Evolutionary conservation across 2,113 vertebrate genomes (phyloP).

Genomic region (Panthera tigris): DNA sequence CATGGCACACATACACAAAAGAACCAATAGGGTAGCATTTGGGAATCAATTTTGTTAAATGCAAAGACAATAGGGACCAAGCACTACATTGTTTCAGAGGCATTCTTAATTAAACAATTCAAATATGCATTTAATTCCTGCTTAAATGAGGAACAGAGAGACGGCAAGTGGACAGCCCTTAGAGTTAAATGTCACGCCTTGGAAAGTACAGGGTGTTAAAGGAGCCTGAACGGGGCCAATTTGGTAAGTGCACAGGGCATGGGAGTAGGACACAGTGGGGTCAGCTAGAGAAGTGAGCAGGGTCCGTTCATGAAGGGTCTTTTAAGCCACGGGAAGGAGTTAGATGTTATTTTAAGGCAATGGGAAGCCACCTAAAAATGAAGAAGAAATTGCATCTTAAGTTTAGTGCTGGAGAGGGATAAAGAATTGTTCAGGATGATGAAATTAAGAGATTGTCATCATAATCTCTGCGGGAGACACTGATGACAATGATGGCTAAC

Average conservation of each 20-base stretch:
- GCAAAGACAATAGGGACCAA: neutral
- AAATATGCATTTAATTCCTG: neutral
- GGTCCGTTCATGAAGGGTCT: neutral
- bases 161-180: neutral
- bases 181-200: neutral
- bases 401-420: neutral
- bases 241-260: neutral
- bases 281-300: neutral
- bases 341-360: neutral
- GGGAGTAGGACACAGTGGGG: neutral
- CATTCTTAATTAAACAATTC: neutral
- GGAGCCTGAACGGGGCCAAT: neutral
- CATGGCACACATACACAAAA: neutral
- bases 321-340: neutral
- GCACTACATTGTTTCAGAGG: neutral
- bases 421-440: neutral
- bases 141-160: neutral
- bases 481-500: neutral
- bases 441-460: neutral
- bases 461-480: neutral
- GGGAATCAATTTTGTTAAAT: constrained; percentile 1
- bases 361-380: neutral
- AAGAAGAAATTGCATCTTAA: neutral
- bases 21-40: neutral
- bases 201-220: neutral